A percentile compares a stretch with the other conserved stretches of the same genome.
These are phyloP conservation scores for Emmelina monodactyla DNA, from an alignment of 2,888 invertebrate species.

Conservation along the genomic window DNA sequence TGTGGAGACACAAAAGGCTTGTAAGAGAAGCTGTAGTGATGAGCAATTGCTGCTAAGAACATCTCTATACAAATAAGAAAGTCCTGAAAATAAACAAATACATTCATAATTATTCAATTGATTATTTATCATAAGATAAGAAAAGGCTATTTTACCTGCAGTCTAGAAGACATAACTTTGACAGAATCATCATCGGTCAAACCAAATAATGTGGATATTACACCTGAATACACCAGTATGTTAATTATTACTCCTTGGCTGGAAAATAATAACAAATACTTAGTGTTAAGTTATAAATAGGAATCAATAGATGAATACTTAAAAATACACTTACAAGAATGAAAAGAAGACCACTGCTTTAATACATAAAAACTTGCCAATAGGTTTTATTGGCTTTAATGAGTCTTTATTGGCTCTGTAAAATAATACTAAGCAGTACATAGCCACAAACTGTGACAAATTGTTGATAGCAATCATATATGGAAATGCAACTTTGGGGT, in stretches of 20 bases:
- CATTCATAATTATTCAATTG: neutral
- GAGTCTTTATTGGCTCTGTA: constrained; percentile 89
- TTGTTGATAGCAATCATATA: constrained; percentile 91
- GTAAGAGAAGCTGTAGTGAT: constrained; percentile 96
- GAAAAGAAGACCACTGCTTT: constrained; percentile 98
- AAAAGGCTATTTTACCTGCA: constrained; percentile 69
- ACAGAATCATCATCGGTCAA: constrained; percentile 71
- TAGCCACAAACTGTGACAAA: constrained; percentile 92
- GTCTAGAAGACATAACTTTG: constrained; percentile 79
- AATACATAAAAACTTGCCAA: constrained; percentile 95
- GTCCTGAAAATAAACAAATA: constrained; percentile 68
- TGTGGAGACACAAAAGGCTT: constrained; percentile 75
- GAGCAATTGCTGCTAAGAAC: constrained; percentile 95
- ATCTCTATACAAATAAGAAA: constrained; percentile 97
- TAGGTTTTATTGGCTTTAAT: constrained; percentile 89
- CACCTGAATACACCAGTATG: constrained; percentile 81
- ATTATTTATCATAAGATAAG: neutral
- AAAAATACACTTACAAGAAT: constrained; percentile 83
- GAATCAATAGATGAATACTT: neutral
- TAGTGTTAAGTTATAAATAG: neutral
- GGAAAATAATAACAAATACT: constrained; percentile 19
- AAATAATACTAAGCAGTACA: constrained; percentile 95
- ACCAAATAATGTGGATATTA: constrained; percentile 79
- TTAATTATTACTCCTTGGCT: constrained; percentile 94
- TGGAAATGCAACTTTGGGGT: constrained; percentile 84